Evolutionary conservation across 2,113 vertebrate genomes (phyloP).

Genomic region (Paracanthobrama guichenoti): DNA sequence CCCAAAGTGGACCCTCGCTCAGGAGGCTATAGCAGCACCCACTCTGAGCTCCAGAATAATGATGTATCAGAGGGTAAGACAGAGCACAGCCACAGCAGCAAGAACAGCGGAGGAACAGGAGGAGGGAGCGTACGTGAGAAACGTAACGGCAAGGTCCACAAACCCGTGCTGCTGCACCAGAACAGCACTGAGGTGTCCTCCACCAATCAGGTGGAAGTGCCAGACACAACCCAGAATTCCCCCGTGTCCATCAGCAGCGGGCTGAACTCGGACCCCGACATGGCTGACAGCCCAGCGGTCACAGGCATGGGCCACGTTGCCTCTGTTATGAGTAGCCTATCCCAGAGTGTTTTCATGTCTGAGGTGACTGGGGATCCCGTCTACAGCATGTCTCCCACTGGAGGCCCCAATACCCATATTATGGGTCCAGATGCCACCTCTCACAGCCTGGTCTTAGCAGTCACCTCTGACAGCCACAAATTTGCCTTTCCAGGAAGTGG

Average conservation of each 20-base stretch:
- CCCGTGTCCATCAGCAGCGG: conserved; percentile 98
- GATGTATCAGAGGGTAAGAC: conserved; percentile 98
- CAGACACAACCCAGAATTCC: conserved; percentile 98
- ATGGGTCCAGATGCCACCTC: conserved; percentile 87
- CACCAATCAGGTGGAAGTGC: conserved; percentile 98
- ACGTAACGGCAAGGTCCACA: conserved; percentile 95
- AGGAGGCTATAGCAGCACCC: conserved; percentile 85
- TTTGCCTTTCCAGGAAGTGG: conserved; percentile 90
- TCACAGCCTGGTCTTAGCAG: conserved; percentile 91
- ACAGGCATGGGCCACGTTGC: conserved; percentile 94
- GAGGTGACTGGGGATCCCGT: conserved; percentile 94
- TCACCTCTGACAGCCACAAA: conserved; percentile 93
- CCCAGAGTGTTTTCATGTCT: conserved; percentile 97
- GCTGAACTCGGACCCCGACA: conserved; percentile 94
- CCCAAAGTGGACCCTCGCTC: conserved; percentile 95
- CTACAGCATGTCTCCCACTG: conserved; percentile 94
- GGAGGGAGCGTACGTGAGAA: conserved; percentile 87
- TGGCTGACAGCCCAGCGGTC: conserved; percentile 93
- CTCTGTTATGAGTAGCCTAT: conserved; percentile 92
- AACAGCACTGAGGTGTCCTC: conserved; percentile 98
- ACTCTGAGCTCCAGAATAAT: conserved; percentile 96
- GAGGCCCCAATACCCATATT: conserved; percentile 90
- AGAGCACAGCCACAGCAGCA: conserved; percentile 84
- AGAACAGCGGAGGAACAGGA: conserved; percentile 72
- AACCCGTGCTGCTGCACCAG: conserved; percentile 92